Base-by-base conservation (phyloP, 1,140 invertebrate genomes). In the Dufourea novaeangliae region DNA sequence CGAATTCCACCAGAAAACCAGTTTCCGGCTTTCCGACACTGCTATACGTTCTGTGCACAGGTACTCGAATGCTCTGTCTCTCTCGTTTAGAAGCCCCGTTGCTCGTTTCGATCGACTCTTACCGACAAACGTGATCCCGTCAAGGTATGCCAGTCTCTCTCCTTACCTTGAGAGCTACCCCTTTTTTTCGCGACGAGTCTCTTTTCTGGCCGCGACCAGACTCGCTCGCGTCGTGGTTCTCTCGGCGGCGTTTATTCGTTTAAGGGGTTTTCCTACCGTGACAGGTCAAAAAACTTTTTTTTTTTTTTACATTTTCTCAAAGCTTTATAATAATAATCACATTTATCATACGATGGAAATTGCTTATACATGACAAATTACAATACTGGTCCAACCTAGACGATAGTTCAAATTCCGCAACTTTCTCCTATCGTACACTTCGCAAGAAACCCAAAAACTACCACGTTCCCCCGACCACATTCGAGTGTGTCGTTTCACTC, bases 21-120 rank as follows among this genome's bases (percentile, higher is more conserved):
- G 69, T 83, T 83, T 82, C 81, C 64, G 82, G 80, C 75, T 83
- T 82, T 56, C 41, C 73, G 73, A 76, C 73, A 50, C 73, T 29
- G 20, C n/a, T n/a, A n/a, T 7, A 29, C 63, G 63, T 59, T 76
- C 41, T 67, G 67, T 25, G 44, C 44, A n/a, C 52, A n/a, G 74
- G 22, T 69, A 77, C 56, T 62, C 25, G 3, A 20, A 54, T 71
- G 41, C 46, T 66, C 52, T 69, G 57, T 66, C 27, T 66, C 52
- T 69, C 63, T 66, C 27, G 62, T 63, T 83, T 66, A 52, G 56
- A 61, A 20, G 32, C 54, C 27, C 27, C 25, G n/a, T 57, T n/a
- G 34, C 62, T 27, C 39, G 56, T 44, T 72, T 75, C 46, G 76
- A 84, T 83, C 82, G 76, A 59, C 80, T 76, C 37, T 79, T 56